Evolutionary conservation across 2,797 vertebrate genomes (phyloP).

Genomic region (Malacoraja senta): DNA sequence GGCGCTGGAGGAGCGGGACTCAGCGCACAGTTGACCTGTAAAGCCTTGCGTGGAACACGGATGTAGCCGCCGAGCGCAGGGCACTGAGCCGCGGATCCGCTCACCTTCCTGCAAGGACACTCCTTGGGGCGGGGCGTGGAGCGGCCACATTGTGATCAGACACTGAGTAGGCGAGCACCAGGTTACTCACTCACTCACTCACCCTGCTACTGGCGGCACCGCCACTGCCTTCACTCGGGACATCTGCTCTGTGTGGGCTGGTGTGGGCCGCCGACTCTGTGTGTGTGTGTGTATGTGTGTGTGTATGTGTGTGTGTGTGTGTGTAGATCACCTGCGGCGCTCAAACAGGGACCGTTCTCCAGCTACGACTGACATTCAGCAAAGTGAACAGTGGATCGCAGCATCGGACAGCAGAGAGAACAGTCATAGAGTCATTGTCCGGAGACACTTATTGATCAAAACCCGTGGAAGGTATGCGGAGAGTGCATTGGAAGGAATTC

Average conservation of each 20-base stretch:
- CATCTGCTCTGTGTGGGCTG: background rate
- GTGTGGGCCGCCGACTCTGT: no score
- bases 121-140: background rate
- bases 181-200: slow-evolving; percentile 1
- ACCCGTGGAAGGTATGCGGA: background rate
- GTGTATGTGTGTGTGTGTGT: no score
- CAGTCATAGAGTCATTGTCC: background rate
- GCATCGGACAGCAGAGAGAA: background rate
- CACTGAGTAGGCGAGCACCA: background rate
- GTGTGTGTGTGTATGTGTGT: no score
- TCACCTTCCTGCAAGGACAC: background rate
- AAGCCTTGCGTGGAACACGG: background rate
- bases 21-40: background rate
- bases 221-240: background rate
- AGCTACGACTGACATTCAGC: background rate
- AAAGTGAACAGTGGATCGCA: background rate
- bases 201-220: no score
- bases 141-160: background rate
- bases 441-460: background rate
- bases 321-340: background rate
- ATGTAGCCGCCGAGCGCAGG: no score
- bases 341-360: background rate
- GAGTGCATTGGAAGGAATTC: background rate
- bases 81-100: background rate
- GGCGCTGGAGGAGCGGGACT: no score